These are phyloP conservation scores for Coptotermes formosanus DNA, from an alignment of 1,140 invertebrate genomes.

Conservation along the genomic window DNA sequence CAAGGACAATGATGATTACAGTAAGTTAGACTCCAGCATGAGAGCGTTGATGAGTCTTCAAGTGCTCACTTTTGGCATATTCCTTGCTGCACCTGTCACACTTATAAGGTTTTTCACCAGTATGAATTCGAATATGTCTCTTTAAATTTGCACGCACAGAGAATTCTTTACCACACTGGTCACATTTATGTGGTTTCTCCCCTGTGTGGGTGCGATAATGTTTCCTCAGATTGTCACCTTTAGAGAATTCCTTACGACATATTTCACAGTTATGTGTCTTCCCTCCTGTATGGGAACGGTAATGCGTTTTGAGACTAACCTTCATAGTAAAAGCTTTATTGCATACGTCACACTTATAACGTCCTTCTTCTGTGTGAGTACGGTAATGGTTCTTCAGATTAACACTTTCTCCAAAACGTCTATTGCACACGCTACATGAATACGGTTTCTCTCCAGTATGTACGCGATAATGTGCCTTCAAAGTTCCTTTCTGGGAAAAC, in stretches of 20 bases:
- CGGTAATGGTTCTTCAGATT: neutral
- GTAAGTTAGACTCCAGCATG: neutral
- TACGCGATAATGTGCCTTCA: neutral
- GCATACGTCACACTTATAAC: constrained; percentile 14
- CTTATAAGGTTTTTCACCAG: constrained; percentile 47
- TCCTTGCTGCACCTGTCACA: constrained; percentile 50
- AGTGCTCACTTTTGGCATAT: constrained; percentile 50
- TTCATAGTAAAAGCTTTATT: neutral
- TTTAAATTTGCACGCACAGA: constrained; percentile 24
- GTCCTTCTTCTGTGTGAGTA: neutral
- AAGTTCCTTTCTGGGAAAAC: neutral
- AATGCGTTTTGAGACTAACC: constrained; percentile 29
- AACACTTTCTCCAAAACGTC: neutral
- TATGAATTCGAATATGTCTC: constrained; percentile 38
- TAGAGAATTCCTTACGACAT: constrained; percentile 34
- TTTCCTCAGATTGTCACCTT: constrained; percentile 43
- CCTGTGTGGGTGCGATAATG: constrained; percentile 48
- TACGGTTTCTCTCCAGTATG: neutral
- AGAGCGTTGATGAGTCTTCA: constrained; percentile 46
- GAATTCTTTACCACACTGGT: constrained; percentile 43
- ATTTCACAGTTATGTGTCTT: constrained; percentile 42
- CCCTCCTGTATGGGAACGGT: constrained; percentile 45
- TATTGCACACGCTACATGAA: constrained; percentile 1
- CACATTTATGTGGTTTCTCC: constrained; percentile 39
- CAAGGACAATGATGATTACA: too few species aligned